Conservation (phyloP, 35 echinoderm and acorn worm species). For the Heliocidaris erythrogramma region DNA sequence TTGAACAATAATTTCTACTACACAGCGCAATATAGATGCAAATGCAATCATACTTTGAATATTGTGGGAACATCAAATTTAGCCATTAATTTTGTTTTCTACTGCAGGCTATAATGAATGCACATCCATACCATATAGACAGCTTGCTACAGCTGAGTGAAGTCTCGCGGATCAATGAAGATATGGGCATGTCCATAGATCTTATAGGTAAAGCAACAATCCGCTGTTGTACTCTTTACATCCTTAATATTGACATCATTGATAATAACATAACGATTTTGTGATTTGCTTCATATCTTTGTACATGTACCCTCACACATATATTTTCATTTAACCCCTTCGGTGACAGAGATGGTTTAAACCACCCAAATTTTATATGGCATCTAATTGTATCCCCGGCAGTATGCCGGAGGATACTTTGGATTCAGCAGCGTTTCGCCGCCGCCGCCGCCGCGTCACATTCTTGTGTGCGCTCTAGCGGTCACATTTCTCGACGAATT, state of each 20-base stretch:
- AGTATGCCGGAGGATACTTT: no score
- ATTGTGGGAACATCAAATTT: neutral
- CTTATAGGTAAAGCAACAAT: constrained; percentile 74
- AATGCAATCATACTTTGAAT: neutral
- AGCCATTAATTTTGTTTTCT: neutral
- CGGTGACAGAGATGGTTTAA: no score
- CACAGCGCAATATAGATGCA: neutral
- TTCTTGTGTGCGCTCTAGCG: no score
- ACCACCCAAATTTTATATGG: neutral
- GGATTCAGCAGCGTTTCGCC: no score
- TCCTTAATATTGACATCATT: neutral
- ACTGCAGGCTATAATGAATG: constrained; percentile 70
- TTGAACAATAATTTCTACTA: neutral
- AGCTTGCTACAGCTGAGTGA: constrained; percentile 97
- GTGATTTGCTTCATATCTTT: no score
- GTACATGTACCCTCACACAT: no score
- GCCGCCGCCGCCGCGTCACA: no score
- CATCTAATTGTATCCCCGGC: no score
- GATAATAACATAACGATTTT: no score
- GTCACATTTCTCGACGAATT: no score
- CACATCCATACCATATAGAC: constrained; percentile 88
- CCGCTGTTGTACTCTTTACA: neutral
- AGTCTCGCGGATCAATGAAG: constrained; percentile 84
- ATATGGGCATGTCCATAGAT: constrained; percentile 78
- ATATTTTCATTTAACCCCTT: no score